These are phyloP conservation scores for Globia sparganii DNA, from an alignment of 2,888 invertebrate species.

Conservation along the genomic window DNA sequence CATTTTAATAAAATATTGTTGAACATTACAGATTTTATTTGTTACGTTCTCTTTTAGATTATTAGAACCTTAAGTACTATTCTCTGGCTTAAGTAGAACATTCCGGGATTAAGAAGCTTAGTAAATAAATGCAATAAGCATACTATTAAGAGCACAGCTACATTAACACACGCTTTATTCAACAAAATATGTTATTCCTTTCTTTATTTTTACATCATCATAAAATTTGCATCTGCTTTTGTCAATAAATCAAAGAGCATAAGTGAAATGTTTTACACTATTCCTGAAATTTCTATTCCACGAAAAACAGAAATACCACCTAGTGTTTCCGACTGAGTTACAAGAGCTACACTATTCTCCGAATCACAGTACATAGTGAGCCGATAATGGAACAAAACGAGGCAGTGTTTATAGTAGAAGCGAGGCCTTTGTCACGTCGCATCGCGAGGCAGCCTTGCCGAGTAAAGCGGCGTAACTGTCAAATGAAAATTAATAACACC, in stretches of 20 bases:
- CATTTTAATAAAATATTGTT: neutral
- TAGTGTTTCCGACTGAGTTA: constrained; percentile 28
- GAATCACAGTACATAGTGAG: constrained; percentile 67
- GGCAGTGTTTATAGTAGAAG: constrained; percentile 68
- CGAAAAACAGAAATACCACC: neutral
- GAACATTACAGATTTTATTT: neutral
- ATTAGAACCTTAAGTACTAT: neutral
- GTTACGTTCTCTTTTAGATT: neutral
- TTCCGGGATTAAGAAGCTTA: neutral
- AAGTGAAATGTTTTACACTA: neutral
- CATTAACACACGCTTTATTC: neutral
- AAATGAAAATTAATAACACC: constrained; percentile 86
- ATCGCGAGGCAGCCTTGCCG: constrained; percentile 66
- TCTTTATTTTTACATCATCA: neutral
- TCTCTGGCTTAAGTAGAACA: neutral
- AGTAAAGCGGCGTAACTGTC: constrained; percentile 73
- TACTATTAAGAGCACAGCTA: neutral
- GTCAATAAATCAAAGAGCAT: neutral
- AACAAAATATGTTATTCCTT: neutral
- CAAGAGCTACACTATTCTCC: constrained; percentile 64
- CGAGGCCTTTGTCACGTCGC: constrained; percentile 65
- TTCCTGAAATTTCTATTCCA: constrained; percentile 4
- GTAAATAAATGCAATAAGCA: neutral
- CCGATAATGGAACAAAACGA: constrained; percentile 74
- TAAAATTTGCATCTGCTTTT: neutral